Conservation (phyloP, 1,140 invertebrate species). For the Ceratosolen solmsi region DNA sequence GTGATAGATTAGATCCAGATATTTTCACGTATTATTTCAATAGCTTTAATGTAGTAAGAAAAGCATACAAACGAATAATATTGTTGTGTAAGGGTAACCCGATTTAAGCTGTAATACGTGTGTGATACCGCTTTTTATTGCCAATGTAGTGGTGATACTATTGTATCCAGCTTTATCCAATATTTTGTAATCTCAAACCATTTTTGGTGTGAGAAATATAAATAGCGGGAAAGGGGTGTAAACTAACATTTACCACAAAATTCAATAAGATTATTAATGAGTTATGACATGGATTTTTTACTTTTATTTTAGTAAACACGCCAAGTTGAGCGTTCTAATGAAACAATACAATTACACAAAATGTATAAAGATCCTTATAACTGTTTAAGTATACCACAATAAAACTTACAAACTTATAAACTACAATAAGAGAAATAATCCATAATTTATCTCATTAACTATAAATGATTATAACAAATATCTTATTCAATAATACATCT, state of each 20-base stretch:
- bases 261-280: conserved; percentile 37
- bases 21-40: conserved; percentile 2
- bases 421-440: no score
- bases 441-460: no score
- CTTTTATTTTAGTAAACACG: background rate
- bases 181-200: conserved; percentile 38
- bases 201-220: conserved; percentile 35
- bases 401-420: no score
- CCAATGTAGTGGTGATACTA: background rate
- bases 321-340: no score
- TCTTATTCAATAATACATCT: no score
- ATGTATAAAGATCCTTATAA: no score
- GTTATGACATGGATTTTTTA: conserved; percentile 29
- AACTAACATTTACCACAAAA: background rate
- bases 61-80: background rate
- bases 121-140: conserved; percentile 21
- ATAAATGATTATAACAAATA: no score
- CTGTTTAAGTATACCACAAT: no score
- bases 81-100: conserved; percentile 1
- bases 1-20: no score
- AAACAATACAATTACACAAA: no score
- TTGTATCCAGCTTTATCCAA: conserved; percentile 15
- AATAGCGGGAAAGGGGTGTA: conserved; percentile 41
- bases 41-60: background rate
- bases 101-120: conserved; percentile 32